Evolutionary conservation across 1,140 invertebrate species (phyloP).

Genomic region (Metaphire vulgaris): DNA sequence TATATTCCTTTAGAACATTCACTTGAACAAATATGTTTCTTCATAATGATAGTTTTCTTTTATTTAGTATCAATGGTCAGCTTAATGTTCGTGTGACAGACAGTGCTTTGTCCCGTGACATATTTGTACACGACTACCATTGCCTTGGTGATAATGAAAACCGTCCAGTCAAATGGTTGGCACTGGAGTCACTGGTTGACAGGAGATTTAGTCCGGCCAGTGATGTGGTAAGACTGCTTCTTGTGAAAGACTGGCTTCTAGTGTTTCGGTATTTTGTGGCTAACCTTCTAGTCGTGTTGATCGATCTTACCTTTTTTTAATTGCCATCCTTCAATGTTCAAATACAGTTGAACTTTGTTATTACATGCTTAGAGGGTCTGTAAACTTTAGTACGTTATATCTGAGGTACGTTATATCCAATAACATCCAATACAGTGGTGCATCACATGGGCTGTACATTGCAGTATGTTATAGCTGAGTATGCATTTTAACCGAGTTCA

Average conservation of each 20-base stretch:
- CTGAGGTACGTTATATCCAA: no score
- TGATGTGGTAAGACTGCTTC: constrained; percentile 65
- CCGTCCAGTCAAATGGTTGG: constrained; percentile 89
- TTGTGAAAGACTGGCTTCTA: neutral
- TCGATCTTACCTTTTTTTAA: neutral
- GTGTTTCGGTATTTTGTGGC: constrained; percentile 19
- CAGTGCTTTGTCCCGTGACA: constrained; percentile 79
- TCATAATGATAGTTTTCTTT: no score
- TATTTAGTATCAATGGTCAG: constrained; percentile 72
- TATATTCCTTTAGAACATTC: no score
- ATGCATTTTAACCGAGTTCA: no score
- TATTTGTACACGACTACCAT: constrained; percentile 90
- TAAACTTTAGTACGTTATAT: no score
- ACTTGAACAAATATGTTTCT: no score
- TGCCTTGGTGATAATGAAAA: constrained; percentile 92
- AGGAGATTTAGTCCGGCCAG: constrained; percentile 76
- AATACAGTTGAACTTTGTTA: no score
- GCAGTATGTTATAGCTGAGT: no score
- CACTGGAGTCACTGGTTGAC: constrained; percentile 75
- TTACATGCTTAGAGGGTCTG: no score
- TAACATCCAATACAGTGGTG: no score
- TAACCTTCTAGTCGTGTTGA: neutral
- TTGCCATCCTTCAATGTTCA: neutral
- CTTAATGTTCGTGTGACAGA: constrained; percentile 82
- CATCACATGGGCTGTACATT: no score